Percentiles rank a stretch among this genome's conserved stretches.
These are phyloP conservation scores for Bombus soroeensis DNA, from an alignment of 1,140 invertebrate genomes.

Conservation along the genomic window DNA sequence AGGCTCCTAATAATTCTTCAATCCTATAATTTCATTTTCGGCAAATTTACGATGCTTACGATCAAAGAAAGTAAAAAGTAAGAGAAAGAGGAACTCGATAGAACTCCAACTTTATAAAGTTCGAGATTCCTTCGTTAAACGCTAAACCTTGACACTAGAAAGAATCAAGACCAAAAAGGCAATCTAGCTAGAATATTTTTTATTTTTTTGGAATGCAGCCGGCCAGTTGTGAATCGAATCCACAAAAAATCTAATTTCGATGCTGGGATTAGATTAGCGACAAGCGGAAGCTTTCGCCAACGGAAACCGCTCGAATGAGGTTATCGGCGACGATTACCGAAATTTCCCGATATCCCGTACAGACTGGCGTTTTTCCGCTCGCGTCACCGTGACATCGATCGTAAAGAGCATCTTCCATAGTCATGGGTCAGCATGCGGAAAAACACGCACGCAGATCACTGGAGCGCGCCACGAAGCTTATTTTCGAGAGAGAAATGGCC, in stretches of 20 bases:
- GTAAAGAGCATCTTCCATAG: background rate
- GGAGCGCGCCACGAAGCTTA: background rate
- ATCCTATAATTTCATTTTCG: no score
- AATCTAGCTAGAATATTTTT: no score
- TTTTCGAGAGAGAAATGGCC: constrained; percentile 30
- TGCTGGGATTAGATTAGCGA: constrained; percentile 33
- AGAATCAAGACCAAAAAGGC: background rate
- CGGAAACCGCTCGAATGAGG: constrained; percentile 28
- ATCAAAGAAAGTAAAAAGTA: no score
- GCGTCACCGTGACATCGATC: background rate
- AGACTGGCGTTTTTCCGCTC: background rate
- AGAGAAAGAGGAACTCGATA: no score
- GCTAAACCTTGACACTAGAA: no score
- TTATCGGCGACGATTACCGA: constrained; percentile 37
- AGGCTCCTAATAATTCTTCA: no score
- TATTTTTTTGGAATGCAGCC: background rate
- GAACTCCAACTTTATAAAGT: no score
- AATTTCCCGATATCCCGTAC: constrained; percentile 28
- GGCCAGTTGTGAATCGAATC: constrained; percentile 23
- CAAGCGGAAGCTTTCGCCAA: constrained; percentile 28
- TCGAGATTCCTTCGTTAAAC: no score
- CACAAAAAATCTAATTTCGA: constrained; percentile 44
- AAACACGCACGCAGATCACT: background rate
- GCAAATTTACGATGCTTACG: no score
- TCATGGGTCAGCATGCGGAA: no score